Percentiles rank a stretch among this genome's conserved stretches.
Conservation (phyloP, 2,113 vertebrate species). For the Pollimyrus isidori region DNA sequence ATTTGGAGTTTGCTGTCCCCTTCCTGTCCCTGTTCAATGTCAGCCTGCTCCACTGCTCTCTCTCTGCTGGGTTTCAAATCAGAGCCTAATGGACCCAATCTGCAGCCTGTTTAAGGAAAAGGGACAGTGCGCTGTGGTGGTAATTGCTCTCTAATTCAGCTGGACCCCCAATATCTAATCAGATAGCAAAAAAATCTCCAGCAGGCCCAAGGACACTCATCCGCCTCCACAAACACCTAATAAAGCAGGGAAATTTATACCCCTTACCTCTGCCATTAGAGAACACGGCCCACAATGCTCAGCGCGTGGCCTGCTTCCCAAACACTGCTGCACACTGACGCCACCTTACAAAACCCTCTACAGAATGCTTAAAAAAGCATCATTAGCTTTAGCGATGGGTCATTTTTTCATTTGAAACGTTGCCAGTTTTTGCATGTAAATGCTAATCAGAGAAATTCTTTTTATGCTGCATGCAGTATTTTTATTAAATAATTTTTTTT, state of each 20-base stretch:
- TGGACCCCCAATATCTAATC: constrained; percentile 49
- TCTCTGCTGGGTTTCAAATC: constrained; percentile 41
- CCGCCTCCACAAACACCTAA: constrained; percentile 43
- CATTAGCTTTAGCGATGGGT: background rate
- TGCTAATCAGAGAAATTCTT: background rate
- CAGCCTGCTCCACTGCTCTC: constrained; percentile 23
- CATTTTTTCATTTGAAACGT: background rate
- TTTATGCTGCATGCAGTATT: background rate
- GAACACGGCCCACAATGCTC: background rate
- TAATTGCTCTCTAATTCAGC: constrained; percentile 53
- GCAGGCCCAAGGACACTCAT: constrained; percentile 44
- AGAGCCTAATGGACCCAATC: constrained; percentile 43
- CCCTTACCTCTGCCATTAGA: background rate
- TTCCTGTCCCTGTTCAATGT: constrained; percentile 22
- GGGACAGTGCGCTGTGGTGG: constrained; percentile 39
- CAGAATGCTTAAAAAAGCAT: background rate
- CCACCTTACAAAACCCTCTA: background rate
- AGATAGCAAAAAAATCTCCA: constrained; percentile 43
- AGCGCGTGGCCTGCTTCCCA: background rate
- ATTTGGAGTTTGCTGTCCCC: background rate
- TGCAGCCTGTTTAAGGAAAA: constrained; percentile 44
- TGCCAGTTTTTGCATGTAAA: background rate
- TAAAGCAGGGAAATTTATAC: constrained; percentile 39
- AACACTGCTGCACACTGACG: background rate
- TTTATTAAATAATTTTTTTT: background rate